phyloP scores from a whole-genome alignment of 2,888 invertebrate species.

The Clanis bilineata region DNA sequence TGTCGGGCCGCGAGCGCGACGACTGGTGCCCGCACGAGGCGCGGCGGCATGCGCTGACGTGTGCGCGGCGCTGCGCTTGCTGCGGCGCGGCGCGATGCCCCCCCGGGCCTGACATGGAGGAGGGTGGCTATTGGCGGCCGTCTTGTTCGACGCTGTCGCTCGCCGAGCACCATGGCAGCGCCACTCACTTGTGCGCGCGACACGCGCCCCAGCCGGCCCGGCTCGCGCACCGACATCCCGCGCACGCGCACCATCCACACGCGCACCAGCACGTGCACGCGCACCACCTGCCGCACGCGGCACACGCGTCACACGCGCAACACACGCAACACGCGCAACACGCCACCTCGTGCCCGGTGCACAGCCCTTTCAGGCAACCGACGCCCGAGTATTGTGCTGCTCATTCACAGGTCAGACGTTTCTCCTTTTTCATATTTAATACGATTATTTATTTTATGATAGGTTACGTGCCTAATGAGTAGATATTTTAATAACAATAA shows the following conservation, averaged over 20 bases:
- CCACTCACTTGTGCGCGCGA: slow-evolving; percentile 72
- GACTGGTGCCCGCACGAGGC: slow-evolving; percentile 81
- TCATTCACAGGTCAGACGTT: slow-evolving; percentile 66
- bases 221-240: slow-evolving; percentile 58
- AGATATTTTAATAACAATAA: too few relatives aligned
- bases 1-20: slow-evolving; percentile 81
- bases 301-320: slow-evolving; percentile 66
- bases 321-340: slow-evolving; percentile 71
- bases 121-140: slow-evolving; percentile 78
- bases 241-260: slow-evolving; percentile 65
- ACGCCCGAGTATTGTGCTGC: slow-evolving; percentile 77
- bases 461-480: too few relatives aligned
- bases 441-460: not conserved
- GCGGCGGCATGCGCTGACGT: slow-evolving; percentile 80
- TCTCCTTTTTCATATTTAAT: not conserved
- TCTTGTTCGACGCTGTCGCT: slow-evolving; percentile 79
- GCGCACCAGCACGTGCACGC: slow-evolving; percentile 76
- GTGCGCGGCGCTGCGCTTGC: slow-evolving; percentile 78
- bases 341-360: slow-evolving; percentile 85
- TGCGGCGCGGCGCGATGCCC: slow-evolving; percentile 80
- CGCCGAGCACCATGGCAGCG: slow-evolving; percentile 75
- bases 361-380: slow-evolving; percentile 87
- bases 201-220: slow-evolving; percentile 62
- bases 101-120: slow-evolving; percentile 76
- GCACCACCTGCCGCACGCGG: slow-evolving; percentile 72